Conservation (phyloP, 2,797 vertebrate genomes). For the Sebastes wilsoni region DNA sequence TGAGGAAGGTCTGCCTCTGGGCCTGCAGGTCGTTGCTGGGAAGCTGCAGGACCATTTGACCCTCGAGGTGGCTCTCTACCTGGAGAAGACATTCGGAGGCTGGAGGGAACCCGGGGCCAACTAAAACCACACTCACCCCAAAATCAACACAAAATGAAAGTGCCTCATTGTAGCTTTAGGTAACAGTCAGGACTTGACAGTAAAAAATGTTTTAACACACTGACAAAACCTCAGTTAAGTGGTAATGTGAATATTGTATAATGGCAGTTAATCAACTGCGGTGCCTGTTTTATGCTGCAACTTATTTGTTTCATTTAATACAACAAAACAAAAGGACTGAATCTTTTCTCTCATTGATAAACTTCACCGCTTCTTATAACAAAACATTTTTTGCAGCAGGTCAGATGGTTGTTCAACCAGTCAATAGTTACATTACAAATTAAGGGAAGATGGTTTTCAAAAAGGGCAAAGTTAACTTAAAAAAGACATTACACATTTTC, state of each 20-base stretch:
- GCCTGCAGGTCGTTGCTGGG: slow-evolving; percentile 88
- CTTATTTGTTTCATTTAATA: slow-evolving; percentile 25
- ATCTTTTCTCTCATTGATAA: not conserved
- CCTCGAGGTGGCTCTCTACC: slow-evolving; percentile 83
- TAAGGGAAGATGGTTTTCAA: not conserved
- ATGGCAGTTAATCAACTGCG: too few species aligned
- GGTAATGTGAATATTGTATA: not conserved
- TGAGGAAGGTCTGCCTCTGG: slow-evolving; percentile 86
- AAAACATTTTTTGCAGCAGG: not conserved
- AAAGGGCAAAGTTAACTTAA: not conserved
- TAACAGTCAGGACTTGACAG: too few species aligned
- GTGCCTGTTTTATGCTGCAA: slow-evolving; percentile 28
- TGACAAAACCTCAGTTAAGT: not conserved
- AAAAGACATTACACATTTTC: not conserved
- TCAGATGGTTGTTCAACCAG: not conserved
- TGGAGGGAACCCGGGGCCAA: slow-evolving; percentile 86
- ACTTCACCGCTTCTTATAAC: not conserved
- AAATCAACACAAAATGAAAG: too few species aligned
- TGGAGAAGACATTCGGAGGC: slow-evolving; percentile 89
- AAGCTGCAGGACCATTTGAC: slow-evolving; percentile 88
- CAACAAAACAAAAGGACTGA: not conserved
- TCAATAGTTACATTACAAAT: not conserved
- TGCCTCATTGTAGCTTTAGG: too few species aligned
- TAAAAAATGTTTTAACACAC: not conserved
- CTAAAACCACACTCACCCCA: slow-evolving; percentile 28